Conservation (phyloP, 2,113 vertebrate genomes). For the Pseudorasbora parva region DNA sequence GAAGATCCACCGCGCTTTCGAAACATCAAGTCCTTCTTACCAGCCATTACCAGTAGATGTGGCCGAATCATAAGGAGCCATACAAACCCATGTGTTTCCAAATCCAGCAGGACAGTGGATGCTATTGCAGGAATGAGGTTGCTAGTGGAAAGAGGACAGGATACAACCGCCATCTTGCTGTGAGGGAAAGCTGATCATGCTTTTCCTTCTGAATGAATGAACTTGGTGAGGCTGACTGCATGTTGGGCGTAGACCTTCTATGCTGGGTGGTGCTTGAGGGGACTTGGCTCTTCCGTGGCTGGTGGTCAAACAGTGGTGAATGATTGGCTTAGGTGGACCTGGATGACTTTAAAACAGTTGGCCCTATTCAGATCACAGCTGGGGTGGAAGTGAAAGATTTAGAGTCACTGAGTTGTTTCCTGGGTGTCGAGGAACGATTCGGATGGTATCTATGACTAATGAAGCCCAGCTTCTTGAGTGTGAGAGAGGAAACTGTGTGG, state of each 20-base stretch:
- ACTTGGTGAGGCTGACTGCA: not conserved
- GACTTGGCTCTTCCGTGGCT: conserved; percentile 6
- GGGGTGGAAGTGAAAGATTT: not conserved
- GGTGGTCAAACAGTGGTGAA: not conserved
- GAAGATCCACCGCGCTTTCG: conserved; percentile 58
- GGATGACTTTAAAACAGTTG: not conserved
- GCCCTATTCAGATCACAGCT: not conserved
- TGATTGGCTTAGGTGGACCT: not conserved
- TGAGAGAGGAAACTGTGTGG: conserved; percentile 24
- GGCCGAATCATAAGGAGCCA: conserved; percentile 54
- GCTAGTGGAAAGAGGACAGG: not conserved
- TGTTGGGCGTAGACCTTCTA: not conserved
- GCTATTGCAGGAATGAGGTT: not conserved
- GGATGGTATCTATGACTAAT: not conserved
- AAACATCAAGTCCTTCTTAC: conserved; percentile 71
- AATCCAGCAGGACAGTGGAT: conserved; percentile 16
- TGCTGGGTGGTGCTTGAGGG: not conserved
- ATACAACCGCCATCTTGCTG: not conserved
- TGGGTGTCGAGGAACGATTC: conserved; percentile 14
- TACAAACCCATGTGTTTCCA: conserved; percentile 73
- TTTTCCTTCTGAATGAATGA: not conserved
- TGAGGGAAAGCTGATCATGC: not conserved
- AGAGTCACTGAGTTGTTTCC: conserved; percentile 27
- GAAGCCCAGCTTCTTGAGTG: not conserved
- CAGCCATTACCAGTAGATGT: conserved; percentile 56